Evolutionary conservation across 2,888 invertebrate genomes (phyloP).

Genomic region (Eupithecia insigniata): DNA sequence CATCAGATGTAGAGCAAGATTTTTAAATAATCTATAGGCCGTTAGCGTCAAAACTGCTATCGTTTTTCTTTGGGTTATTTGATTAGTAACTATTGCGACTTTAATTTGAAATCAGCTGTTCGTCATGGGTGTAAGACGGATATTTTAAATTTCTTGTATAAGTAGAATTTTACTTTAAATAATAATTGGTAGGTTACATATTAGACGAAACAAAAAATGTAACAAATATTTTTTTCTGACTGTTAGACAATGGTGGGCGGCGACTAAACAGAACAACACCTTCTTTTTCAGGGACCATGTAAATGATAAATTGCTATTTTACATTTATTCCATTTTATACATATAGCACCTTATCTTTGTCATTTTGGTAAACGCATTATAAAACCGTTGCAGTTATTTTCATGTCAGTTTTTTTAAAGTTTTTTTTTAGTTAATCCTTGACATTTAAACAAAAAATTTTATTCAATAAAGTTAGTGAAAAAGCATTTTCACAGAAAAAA

Average conservation of each 20-base stretch:
- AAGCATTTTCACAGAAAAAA: background rate
- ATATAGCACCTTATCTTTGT: background rate
- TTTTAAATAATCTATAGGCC: background rate
- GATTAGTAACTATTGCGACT: background rate
- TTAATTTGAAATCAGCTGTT: background rate
- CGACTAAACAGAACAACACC: conserved; percentile 78
- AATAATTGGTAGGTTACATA: background rate
- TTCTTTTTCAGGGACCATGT: conserved; percentile 56
- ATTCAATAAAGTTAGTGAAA: no score
- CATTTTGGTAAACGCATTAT: background rate
- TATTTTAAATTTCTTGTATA: background rate
- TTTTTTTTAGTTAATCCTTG: no score
- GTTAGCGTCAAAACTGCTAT: background rate
- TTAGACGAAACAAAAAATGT: background rate
- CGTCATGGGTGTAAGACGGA: background rate
- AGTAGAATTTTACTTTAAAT: background rate
- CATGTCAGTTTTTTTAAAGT: background rate
- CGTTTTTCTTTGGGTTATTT: background rate
- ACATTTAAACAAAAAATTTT: no score
- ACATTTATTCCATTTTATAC: no score
- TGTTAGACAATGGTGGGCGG: conserved; percentile 66
- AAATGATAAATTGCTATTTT: conserved; percentile 39
- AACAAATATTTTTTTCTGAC: conserved; percentile 12
- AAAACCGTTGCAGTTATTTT: background rate
- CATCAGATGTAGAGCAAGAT: background rate